Evolutionary conservation across 1,140 invertebrate species (phyloP).

Genomic region (fruit fly (Drosophila melanogaster)): Release_6_plus_ISO1_MT NT_033777.3:16607001-16607500

Average conservation of each 20-base stretch:
- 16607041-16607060: not conserved
- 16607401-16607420: slow-evolving; percentile 24
- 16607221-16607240: slow-evolving; percentile 32
- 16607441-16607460: slow-evolving; percentile 48
- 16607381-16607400: slow-evolving; percentile 35
- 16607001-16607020: slow-evolving; percentile 22
- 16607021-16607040: not conserved
- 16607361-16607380: slow-evolving; percentile 36
- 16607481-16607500: slow-evolving; percentile 16
- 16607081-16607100: slow-evolving; percentile 29
- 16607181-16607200: slow-evolving; percentile 3
- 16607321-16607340: slow-evolving; percentile 22
- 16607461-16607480: slow-evolving; percentile 53
- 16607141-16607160: slow-evolving; percentile 9
- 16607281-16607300: slow-evolving; percentile 8
- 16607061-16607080: not conserved
- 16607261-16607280: slow-evolving; percentile 9
- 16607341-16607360: slow-evolving; percentile 20
- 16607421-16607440: not conserved
- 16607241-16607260: not conserved
- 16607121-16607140: slow-evolving; percentile 28
- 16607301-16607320: slow-evolving; percentile 17
- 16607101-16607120: slow-evolving; percentile 45
- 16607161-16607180: slow-evolving; percentile 29
- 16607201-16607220: slow-evolving; percentile 11